phyloP scores from a whole-genome alignment of 2,888 invertebrate species.

The Nasonovia ribisnigri region DNA sequence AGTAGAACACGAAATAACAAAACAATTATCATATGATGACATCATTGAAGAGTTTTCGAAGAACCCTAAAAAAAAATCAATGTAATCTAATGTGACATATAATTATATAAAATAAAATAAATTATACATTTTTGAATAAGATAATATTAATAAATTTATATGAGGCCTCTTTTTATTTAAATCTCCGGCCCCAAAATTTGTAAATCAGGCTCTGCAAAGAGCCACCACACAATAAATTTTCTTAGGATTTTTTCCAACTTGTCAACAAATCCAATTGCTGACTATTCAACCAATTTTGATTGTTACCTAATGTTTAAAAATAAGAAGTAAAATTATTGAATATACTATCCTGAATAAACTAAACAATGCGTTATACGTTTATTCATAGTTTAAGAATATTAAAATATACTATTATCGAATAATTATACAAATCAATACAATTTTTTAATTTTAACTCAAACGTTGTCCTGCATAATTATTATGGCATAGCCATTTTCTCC shows the following conservation, averaged over 20 bases:
- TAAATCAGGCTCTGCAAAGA: no score
- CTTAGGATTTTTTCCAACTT: neutral
- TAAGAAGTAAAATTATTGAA: neutral
- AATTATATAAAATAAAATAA: no score
- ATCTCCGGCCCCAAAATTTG: no score
- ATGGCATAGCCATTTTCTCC: neutral
- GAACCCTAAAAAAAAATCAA: neutral
- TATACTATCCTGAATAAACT: neutral
- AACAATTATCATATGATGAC: neutral
- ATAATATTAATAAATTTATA: no score
- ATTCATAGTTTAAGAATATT: neutral
- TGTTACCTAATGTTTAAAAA: neutral
- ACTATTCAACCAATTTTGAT: neutral
- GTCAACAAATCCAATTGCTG: neutral
- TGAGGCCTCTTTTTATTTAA: no score
- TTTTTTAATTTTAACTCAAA: no score
- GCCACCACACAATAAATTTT: neutral
- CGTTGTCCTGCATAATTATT: neutral
- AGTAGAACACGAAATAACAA: slow-evolving; percentile 6
- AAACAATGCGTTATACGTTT: neutral
- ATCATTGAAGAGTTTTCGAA: no score
- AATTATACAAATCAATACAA: neutral
- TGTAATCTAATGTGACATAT: no score
- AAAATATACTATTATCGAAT: neutral
- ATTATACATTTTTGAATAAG: no score